Percentiles rank a stretch among this genome's conserved stretches.
Evolutionary conservation across 2,113 vertebrate genomes (phyloP).

Genomic region (Atlantisia rogersi): DNA sequence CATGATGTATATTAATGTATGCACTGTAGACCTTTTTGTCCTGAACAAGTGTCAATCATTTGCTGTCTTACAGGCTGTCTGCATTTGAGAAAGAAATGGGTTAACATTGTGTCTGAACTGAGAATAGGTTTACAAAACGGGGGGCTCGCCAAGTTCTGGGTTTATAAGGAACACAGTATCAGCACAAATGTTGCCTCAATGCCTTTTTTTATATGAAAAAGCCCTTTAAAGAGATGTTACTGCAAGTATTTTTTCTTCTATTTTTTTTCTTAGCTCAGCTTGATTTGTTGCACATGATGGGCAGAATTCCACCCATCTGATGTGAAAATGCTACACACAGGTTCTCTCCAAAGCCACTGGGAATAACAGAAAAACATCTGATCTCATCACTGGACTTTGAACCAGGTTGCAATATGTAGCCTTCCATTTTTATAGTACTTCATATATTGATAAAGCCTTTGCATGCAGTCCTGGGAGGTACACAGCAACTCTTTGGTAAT

Average conservation of each 20-base stretch:
- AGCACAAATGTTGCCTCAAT: not conserved
- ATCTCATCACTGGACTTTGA: not conserved
- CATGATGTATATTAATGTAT: not conserved
- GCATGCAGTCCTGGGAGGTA: not conserved
- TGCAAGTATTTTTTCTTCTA: not conserved
- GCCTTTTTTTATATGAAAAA: not conserved
- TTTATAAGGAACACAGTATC: not conserved
- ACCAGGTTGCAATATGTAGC: not conserved
- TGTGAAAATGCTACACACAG: not conserved
- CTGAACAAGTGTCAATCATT: not conserved
- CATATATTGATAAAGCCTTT: not conserved
- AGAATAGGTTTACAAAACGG: not conserved
- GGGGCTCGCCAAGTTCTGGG: not conserved
- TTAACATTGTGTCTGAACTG: not conserved
- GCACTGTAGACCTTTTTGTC: not conserved
- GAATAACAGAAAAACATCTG: not conserved
- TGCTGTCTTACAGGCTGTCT: not conserved
- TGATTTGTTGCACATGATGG: not conserved
- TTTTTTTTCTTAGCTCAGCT: not conserved
- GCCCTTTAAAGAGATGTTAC: not conserved
- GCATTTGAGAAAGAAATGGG: not conserved
- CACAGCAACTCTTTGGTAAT: not conserved
- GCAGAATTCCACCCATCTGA: not conserved
- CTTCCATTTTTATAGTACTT: not conserved
- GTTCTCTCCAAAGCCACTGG: not conserved